These are phyloP conservation scores for Caenorhabditis wallacei DNA, from an alignment of 2,888 invertebrate species.

Conservation along the genomic window DNA sequence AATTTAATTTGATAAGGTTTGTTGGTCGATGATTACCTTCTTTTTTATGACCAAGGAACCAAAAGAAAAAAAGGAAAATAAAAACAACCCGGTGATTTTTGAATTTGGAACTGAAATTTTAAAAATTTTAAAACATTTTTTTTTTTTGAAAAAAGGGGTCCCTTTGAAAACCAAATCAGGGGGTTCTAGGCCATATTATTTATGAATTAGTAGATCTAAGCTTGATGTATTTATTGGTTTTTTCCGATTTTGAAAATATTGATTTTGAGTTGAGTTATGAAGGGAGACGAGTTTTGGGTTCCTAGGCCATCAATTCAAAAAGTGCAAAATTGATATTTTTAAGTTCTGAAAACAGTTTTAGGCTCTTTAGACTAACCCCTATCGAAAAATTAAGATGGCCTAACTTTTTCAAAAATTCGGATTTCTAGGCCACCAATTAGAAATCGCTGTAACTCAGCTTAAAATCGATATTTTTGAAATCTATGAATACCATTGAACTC, in stretches of 20 bases:
- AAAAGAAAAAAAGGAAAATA: background rate
- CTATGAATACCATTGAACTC: no score
- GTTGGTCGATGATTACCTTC: background rate
- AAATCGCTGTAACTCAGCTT: background rate
- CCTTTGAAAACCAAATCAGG: background rate
- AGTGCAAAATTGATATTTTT: no score
- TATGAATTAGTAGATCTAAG: background rate
- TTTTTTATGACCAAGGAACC: background rate
- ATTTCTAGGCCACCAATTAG: background rate
- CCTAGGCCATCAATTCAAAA: no score
- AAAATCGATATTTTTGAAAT: no score
- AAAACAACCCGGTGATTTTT: background rate
- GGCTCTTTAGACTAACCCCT: no score
- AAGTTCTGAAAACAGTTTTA: no score
- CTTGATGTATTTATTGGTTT: background rate
- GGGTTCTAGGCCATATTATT: constrained; percentile 1
- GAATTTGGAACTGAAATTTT: background rate
- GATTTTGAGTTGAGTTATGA: background rate
- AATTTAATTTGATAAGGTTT: background rate
- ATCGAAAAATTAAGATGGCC: no score
- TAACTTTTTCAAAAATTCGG: no score
- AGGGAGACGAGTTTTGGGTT: background rate
- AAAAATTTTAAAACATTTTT: no score
- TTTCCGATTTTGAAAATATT: background rate
- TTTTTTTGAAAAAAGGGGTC: no score